Base-by-base conservation (phyloP, 1,140 invertebrate genomes). In the Physella acuta region DNA sequence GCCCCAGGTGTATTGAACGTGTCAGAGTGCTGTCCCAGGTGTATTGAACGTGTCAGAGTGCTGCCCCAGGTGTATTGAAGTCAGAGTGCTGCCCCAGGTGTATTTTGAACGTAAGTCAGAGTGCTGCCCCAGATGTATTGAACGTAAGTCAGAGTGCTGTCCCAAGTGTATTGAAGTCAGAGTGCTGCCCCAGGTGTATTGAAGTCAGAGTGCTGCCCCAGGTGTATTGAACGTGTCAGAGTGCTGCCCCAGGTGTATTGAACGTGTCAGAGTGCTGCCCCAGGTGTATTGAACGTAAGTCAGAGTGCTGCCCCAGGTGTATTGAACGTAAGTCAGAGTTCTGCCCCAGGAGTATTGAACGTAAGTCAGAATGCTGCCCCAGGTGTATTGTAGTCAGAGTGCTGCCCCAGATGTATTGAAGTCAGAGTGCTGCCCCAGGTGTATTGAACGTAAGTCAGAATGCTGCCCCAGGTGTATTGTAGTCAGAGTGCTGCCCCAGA, bases 271-370 rank as follows among this genome's bases (percentile, higher is more conserved):
- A 94, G 73, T 97, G 94, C 80, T 97, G 94, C 85, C 89, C 91
- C 0, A 89, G 89, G 77, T 97, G 94, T 82, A 89, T 80, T 1
- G 81, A 83, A 78, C 73, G 81, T 82, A 74, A 72, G 73, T 72
- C n/a, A n/a, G 91, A 94, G 73, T 97, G 94, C 80, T 97, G 94
- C 85, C 89, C 91, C 0, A 89, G 89, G 77, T 97, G 94, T 82
- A 89, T 80, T 1, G 81, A 83, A 78, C 73, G 81, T 82, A 74
- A 72, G 73, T 72, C n/a, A n/a, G 91, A 94, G 73, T 97, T 94
- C 80, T 97, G 94, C 85, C 89, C 91, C 0, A 89, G 89, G 77
- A 97, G 94, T 82, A 89, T 80, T 1, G 81, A 83, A 78, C 73
- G 81, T 82, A 74, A 72, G 73, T 72, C n/a, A n/a, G n/a, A n/a